Evolutionary conservation across 2,797 vertebrate species (phyloP), one percentile per base, ranked within the genome.

Genomic region (Liparis tanakae): DNA sequence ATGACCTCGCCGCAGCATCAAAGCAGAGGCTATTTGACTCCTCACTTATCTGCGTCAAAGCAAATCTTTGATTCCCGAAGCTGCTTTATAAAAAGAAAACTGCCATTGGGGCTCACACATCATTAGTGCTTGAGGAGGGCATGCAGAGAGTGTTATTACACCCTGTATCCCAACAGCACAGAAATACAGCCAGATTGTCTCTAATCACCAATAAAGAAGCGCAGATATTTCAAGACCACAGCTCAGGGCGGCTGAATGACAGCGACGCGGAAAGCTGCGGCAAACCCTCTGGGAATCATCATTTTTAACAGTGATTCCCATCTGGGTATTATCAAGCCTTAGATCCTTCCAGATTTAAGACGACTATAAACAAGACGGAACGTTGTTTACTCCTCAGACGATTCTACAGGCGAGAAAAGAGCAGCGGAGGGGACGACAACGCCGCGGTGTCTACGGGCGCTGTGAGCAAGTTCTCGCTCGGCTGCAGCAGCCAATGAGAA

Each of bases 1-100:
- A 84, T 80, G 84, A 91, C 87, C 82, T 85, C 34, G 18, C 65
- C 9, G 72, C 62, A 80, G 60, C 85, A 88, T 92, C 85, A 92
- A 88, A 92, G 62, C 41, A 67, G 41, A 84, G 75, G 68, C 70
- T 82, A 84, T 86, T 78, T 85, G 82, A 86, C 87, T 86, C 78
- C 70, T 82, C 83, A 80, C 75, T 82, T 76, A 78, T 90, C 85
- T 79, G 84, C 74, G 82, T 67, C 83, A 59, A 65, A 82, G 82
- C 71, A 39, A 51, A 75, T 84, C 83, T 83, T 84, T 78, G 43
- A 25, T 78, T 77, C 61, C 50, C 18, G 7, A 43, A 55, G 50
- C 67, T 68, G 39, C 57, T 70, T 82, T 41, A 41, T 34, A 37
- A 78, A 54, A 39, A 41, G n/a, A 36, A 67, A 48, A 66, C 36